Base-by-base conservation (phyloP, 1,140 invertebrate genomes). In the Papilio helenus region DNA sequence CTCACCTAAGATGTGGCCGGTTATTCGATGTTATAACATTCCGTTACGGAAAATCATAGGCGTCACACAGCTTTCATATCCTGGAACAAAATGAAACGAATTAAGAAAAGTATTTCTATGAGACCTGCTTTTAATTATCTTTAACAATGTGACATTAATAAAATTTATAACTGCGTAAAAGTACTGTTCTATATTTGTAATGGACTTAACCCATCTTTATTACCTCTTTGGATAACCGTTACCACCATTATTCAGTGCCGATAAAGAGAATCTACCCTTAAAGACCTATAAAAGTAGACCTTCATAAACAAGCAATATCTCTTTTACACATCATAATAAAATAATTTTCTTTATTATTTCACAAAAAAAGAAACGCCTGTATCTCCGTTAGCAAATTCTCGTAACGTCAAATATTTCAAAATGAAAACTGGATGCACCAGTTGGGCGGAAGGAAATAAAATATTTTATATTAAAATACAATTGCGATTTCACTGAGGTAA, bases 1-100 rank as follows among this genome's bases (percentile, higher is more conserved):
- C 89, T 87, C 84, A 94, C 92, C 92, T 91, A 92, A 94, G 79
- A 77, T 87, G 79, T 85, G 87, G 88, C 89, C 89, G 84, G 86
- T 82, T 83, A 87, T 85, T 90, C 86, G 89, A 89, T 93, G 92
- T 93, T 94, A 93, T 94, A 92, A 93, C 77, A 76, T 77, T 87
- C 81, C 76, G 76, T 78, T 85, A 79, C 81, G 84, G 55, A 83
- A 79, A 87, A 76, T 87, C 92, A 94, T 92, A 83, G 80, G 84
- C 79, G 79, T 84, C 72, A 83, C 44, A 61, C 65, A 49, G 16
- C 79, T 78, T 80, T 76, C 83, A 85, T 81, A 83, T 85, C 81
- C 89, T 91, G 88, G 82, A 93, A 92, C 88, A 92, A 92, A 72
- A 76, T 83, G 82, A 78, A 79, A 46, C 29, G 20, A 34, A 76